Evolutionary conservation across 2,797 vertebrate species (phyloP), one percentile per base, ranked within the genome.

Genomic region (Sternotherus odoratus): DNA sequence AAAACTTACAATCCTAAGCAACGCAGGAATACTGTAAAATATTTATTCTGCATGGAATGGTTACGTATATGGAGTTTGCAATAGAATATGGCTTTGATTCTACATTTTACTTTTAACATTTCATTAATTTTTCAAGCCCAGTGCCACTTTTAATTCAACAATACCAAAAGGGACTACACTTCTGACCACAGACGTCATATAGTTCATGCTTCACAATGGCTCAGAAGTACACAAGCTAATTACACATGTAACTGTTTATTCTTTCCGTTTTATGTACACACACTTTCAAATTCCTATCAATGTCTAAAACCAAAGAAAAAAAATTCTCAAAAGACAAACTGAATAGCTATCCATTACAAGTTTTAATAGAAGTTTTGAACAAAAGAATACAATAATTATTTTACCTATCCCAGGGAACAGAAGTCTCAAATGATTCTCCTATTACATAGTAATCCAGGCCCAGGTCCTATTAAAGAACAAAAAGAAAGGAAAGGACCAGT

Each of bases 381-480:
- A 53, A 63, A 75, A 48, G 66, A 69, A 39, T 69, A 66, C 63
- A 12, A 48, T 12, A 53, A 26, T 48, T 17, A 88, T 91, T 97
- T 99, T 98, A 99, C 99, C 99, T 99, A 98, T 99, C 99, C 99
- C 99, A 99, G 96, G 99, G 99, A 98, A 99, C 99, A 93, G 99
- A 99, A 53, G 99, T 99, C 98, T 99, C 99, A 98, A 99, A 99
- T 54, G 99, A 99, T 98, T 99, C 99, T 89, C 98, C 99, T 81
- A 99, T 98, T 98, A 99, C 88, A 92, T 98, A 99, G 98, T 99
- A 99, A 95, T 99, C 99, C 98, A 99, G 98, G 91, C 99, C 99
- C 96, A 99, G 95, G 95, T 99, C 99, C 99, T 99, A 98, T 91
- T 94, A 90, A 97, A 93, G 87, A 9, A 85, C 82, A 93, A 23